Percentiles rank a stretch among this genome's conserved stretches.
Evolutionary conservation across 2,113 vertebrate genomes (phyloP).

Genomic region (Crotophaga sulcirostris): DNA sequence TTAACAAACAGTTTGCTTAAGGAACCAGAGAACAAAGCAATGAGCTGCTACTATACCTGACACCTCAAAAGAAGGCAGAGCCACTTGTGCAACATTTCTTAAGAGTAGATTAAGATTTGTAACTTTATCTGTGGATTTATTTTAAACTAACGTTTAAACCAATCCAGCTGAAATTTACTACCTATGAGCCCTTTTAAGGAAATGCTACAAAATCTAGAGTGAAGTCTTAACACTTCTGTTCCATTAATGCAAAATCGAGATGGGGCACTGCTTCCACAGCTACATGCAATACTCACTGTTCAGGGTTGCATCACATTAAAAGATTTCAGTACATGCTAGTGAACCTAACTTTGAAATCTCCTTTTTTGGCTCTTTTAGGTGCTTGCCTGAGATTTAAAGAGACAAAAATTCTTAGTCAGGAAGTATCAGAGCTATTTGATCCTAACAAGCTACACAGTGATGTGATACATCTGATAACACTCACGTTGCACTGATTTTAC

Average conservation of each 20-base stretch:
- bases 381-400: constrained; percentile 11
- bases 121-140: not conserved
- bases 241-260: not conserved
- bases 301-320: not conserved
- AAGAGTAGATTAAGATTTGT: not conserved
- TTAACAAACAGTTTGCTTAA: not conserved
- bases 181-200: not conserved
- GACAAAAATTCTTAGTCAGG: not conserved
- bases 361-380: not conserved
- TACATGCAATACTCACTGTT: not conserved
- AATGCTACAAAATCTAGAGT: not conserved
- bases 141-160: not conserved
- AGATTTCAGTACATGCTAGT: not conserved
- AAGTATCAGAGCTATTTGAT: not conserved
- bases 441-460: not conserved
- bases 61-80: not conserved
- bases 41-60: not conserved
- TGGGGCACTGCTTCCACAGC: not conserved
- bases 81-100: not conserved
- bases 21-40: not conserved
- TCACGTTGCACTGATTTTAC: not conserved
- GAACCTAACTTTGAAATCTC: not conserved
- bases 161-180: not conserved
- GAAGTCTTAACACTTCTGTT: not conserved
- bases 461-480: not conserved